Evolutionary conservation across 37 sponge, comb jelly and placozoan genomes (phyloP).

Genomic region (Halisarca cf. caerulea): DNA sequence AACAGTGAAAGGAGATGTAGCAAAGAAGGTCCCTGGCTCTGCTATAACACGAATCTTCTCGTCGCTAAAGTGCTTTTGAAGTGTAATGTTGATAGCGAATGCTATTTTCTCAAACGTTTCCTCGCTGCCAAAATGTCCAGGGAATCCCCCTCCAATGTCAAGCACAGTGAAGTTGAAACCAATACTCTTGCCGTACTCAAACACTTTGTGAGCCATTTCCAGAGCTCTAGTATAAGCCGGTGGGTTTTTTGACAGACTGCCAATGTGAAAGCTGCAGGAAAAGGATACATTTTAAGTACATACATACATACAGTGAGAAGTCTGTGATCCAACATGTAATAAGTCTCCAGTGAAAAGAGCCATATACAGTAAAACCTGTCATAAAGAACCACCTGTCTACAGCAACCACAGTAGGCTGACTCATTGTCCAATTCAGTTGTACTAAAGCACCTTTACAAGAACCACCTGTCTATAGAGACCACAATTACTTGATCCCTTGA

Average conservation of each 20-base stretch:
- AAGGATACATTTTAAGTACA: too few species aligned
- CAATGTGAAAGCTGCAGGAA: conserved; percentile 92
- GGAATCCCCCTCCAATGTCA: conserved; percentile 96
- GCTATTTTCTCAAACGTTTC: conserved; percentile 37
- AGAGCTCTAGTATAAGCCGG: conserved; percentile 64
- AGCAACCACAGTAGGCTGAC: too few species aligned
- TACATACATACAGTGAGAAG: too few species aligned
- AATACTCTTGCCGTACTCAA: conserved; percentile 49
- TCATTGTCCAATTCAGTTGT: too few species aligned
- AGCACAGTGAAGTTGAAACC: conserved; percentile 71
- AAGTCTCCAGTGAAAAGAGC: too few species aligned
- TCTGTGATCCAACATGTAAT: too few species aligned
- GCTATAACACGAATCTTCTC: conserved; percentile 64
- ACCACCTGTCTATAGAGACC: too few species aligned
- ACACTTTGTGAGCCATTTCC: conserved; percentile 48
- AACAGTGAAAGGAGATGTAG: conserved; percentile 57
- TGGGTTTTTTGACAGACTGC: conserved; percentile 75
- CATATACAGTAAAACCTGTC: too few species aligned
- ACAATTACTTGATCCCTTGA: too few species aligned
- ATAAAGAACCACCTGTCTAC: too few species aligned
- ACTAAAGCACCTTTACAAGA: too few species aligned
- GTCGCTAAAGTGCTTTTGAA: not conserved
- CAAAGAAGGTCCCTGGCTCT: conserved; percentile 92
- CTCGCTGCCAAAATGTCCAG: conserved; percentile 49
- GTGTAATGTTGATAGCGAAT: not conserved